phyloP scores from a whole-genome alignment of 2,797 vertebrate genomes.

The Falco rusticolus region DNA sequence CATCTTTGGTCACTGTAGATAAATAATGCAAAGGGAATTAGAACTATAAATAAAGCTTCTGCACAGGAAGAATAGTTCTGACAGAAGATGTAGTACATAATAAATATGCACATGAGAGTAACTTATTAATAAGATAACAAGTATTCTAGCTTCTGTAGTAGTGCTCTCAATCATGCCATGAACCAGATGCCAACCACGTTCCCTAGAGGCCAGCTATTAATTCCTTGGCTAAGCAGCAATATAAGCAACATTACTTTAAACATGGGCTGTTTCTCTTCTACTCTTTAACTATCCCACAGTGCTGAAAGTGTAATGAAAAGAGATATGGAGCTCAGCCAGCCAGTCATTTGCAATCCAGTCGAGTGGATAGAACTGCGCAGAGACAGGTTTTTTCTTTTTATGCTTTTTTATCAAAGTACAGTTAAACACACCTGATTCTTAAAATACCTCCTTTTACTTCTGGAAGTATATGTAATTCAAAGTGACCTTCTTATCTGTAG shows the following conservation, averaged over 20 bases:
- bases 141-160: not conserved
- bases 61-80: not conserved
- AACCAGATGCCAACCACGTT: not conserved
- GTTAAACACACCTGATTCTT: not conserved
- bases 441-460: not conserved
- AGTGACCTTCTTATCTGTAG: not conserved
- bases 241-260: slow-evolving; percentile 38
- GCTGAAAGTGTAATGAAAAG: not conserved
- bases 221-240: slow-evolving; percentile 43
- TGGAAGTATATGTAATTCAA: not conserved
- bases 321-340: not conserved
- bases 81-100: not conserved
- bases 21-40: slow-evolving; percentile 14
- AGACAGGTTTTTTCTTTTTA: not conserved
- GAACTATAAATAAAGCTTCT: slow-evolving; percentile 23
- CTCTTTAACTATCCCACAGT: not conserved
- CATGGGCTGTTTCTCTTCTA: not conserved
- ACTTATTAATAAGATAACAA: not conserved
- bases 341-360: not conserved
- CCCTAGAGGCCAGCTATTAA: slow-evolving; percentile 19
- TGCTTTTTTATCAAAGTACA: not conserved
- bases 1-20: not conserved
- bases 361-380: not conserved
- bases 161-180: not conserved
- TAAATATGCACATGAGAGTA: not conserved